phyloP scores from a whole-genome alignment of 2,888 invertebrate species.

The Eubasilissa splendida region DNA sequence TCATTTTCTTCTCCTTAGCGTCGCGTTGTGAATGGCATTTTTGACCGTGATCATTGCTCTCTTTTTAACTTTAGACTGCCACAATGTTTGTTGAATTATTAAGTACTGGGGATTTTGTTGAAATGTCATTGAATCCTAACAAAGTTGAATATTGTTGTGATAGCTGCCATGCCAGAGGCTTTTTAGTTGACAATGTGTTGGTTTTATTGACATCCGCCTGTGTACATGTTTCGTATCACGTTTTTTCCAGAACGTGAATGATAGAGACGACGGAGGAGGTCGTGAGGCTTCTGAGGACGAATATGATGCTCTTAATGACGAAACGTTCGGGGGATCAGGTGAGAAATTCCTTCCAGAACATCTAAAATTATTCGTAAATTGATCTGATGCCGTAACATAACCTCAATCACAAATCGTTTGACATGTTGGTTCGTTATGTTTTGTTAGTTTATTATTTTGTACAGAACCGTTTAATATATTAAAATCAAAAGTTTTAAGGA shows the following conservation, averaged over 20 bases:
- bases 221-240: background rate
- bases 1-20: background rate
- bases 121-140: no score
- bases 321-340: constrained; percentile 89
- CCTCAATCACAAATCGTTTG: constrained; percentile 35
- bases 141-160: no score
- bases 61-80: no score
- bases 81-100: background rate
- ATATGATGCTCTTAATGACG: constrained; percentile 93
- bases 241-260: constrained; percentile 65
- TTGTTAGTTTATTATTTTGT: no score
- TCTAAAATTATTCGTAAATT: background rate
- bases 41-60: no score
- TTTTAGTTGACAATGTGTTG: no score
- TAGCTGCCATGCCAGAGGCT: no score
- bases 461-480: no score
- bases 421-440: background rate
- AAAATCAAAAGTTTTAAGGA: no score
- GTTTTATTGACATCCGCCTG: background rate
- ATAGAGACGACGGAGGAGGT: constrained; percentile 75
- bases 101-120: no score
- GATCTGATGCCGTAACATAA: constrained; percentile 16
- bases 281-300: constrained; percentile 82
- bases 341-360: constrained; percentile 62
- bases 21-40: background rate